Base-by-base conservation (phyloP, 92 coral and sea anemone genomes). In the Siderastrea radians region DNA sequence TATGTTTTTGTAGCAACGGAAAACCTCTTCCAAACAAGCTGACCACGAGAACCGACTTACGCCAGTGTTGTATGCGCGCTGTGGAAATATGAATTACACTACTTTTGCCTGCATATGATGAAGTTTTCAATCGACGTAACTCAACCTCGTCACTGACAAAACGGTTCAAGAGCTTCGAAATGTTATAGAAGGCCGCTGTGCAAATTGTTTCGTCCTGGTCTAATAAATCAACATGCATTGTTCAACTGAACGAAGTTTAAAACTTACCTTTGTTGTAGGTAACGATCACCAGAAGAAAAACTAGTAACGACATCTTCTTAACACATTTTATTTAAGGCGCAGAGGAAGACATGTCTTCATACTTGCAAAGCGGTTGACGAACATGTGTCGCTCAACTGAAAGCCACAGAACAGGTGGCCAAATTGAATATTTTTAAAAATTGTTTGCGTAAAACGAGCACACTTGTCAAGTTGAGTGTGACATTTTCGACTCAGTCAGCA, bases 321-420 rank as follows among this genome's bases (percentile, higher is more conserved):
- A 49, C 5, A 9, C 63, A 1, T 45, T 9, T 16, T 15, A 7
- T 53, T 70, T 59, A 16, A 69, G n/a, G 59, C 9, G 12, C 26
- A 13, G 74, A 69, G 11, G 54, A 55, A 16, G 49, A 11, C 19
- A 81, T 54, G 26, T 1, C 15, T 54, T 57, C 51, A 58, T 63
- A 48, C 72, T 47, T 57, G 61, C 43, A 38, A 51, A 68, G 62
- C 67, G 5, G 43, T 17, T 57, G 53, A 2, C 16, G 19, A 48
- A 82, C 13, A 9, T 82, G 16, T 50, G 78, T 55, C 70, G 65
- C 54, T 55, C 14, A 47, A 7, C 55, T n/a, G 52, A 43, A 57
- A 82, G 46, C 86, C 86, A 46, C 86, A 82, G 4, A 71, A 19
- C 86, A 70, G 86, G 86, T 82, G 86, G 49, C 78, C 78, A 57